Percentiles rank a stretch among this genome's conserved stretches.
Conservation (phyloP, 2,797 vertebrate species). For the Ctenopoma multispine region DNA sequence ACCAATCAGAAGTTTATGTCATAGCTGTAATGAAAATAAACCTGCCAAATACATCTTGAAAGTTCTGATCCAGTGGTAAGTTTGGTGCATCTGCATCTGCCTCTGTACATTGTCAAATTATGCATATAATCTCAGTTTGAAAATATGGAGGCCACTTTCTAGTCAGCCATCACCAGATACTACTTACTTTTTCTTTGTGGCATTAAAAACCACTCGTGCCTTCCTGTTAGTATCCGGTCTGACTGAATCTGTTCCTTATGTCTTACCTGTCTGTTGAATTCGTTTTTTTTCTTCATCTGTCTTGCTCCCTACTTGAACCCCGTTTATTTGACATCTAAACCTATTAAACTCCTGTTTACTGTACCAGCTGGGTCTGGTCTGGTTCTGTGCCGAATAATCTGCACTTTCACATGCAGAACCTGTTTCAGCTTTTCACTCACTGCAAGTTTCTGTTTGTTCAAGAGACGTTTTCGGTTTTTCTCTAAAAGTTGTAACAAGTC, state of each 20-base stretch:
- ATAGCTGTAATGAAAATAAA: background rate
- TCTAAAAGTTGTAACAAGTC: background rate
- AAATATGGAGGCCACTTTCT: too few relatives aligned
- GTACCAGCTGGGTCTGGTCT: background rate
- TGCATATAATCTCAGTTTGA: too few relatives aligned
- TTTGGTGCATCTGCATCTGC: background rate
- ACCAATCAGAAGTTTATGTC: background rate
- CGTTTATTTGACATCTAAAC: background rate
- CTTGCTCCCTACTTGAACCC: background rate
- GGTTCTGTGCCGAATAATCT: background rate
- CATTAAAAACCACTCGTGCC: background rate
- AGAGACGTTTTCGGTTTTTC: constrained; percentile 7
- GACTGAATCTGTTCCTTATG: background rate
- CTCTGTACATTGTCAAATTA: too few relatives aligned
- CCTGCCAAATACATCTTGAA: background rate
- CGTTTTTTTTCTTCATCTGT: background rate
- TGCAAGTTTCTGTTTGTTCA: constrained; percentile 8
- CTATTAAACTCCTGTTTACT: too few relatives aligned
- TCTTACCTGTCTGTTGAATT: background rate
- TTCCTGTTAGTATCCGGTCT: background rate
- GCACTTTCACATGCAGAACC: constrained; percentile 2
- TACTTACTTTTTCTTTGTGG: background rate
- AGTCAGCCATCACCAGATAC: background rate
- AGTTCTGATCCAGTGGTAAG: background rate
- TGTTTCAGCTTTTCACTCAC: background rate